Percentiles rank a stretch among this genome's conserved stretches.
Conservation (phyloP, 1,140 invertebrate species). For the Pollicipes pollicipes region DNA sequence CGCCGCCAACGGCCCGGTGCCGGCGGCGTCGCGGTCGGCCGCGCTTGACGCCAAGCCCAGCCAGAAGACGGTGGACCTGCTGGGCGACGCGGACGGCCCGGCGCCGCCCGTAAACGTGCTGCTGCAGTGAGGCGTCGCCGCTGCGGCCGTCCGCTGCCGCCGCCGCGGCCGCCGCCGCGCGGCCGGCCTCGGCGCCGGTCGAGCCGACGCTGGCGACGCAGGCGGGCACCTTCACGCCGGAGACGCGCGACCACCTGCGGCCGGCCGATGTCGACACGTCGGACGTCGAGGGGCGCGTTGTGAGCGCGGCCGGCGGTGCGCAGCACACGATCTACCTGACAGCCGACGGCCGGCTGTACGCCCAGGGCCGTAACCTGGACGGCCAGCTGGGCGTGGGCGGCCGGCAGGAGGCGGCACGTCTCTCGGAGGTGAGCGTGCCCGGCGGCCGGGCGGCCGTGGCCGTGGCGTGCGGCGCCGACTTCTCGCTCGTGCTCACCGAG, state of each 20-base stretch:
- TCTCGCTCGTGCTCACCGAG: constrained; percentile 43
- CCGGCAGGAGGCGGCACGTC: constrained; percentile 17
- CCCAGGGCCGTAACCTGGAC: constrained; percentile 50
- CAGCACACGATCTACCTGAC: constrained; percentile 48
- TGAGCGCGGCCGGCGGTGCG: constrained; percentile 39
- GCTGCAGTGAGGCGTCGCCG: too few species aligned
- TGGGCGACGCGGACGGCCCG: not conserved
- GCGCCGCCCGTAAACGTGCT: not conserved
- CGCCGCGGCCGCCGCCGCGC: too few species aligned
- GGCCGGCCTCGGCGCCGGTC: not conserved
- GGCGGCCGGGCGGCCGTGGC: constrained; percentile 28
- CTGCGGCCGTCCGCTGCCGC: too few species aligned
- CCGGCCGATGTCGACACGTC: constrained; percentile 39
- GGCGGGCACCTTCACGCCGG: constrained; percentile 19
- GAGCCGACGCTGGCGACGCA: not conserved
- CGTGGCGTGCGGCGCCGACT: constrained; percentile 47
- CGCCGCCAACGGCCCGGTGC: not conserved
- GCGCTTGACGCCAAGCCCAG: not conserved
- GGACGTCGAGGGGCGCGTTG: constrained; percentile 35
- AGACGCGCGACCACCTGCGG: constrained; percentile 32
- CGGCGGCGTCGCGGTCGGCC: too few species aligned
- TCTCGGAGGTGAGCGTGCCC: constrained; percentile 24
- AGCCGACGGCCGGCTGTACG: constrained; percentile 40
- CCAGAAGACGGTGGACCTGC: constrained; percentile 4
- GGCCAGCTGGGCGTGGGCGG: constrained; percentile 41